Percentiles rank a stretch among this genome's conserved stretches.
Conservation (phyloP, 2,888 invertebrate genomes). For the Phlogophora meticulosa region DNA sequence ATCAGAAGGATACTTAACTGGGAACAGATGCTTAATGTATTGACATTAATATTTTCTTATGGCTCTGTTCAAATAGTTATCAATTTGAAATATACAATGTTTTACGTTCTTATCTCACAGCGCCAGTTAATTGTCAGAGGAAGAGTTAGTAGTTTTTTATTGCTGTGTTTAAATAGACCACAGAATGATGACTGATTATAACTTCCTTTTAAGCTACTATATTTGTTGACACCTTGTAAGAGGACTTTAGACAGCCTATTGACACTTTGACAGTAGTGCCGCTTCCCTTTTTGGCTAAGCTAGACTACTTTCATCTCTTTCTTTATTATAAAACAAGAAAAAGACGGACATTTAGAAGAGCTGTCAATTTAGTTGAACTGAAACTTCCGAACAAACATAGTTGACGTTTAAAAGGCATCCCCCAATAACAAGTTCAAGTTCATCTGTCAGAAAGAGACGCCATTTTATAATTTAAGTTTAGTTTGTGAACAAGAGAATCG, state of each 20-base stretch:
- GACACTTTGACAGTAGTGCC: conserved; percentile 1
- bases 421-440: too few relatives aligned
- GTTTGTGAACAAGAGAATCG: too few relatives aligned
- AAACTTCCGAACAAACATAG: too few relatives aligned
- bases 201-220: too few relatives aligned
- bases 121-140: neutral
- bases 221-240: neutral
- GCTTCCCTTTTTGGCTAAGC: too few relatives aligned
- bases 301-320: too few relatives aligned
- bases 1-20: conserved; percentile 16
- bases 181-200: neutral
- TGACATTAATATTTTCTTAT: conserved; percentile 24
- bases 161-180: conserved; percentile 4
- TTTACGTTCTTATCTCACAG: conserved; percentile 18
- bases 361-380: too few relatives aligned
- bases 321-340: too few relatives aligned
- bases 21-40: conserved; percentile 32
- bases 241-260: neutral
- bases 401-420: too few relatives aligned
- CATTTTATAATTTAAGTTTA: too few relatives aligned
- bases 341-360: too few relatives aligned
- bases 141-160: neutral
- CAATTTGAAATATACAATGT: conserved; percentile 20
- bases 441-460: too few relatives aligned
- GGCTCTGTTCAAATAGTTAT: conserved; percentile 17